Conservation (phyloP, 1,140 invertebrate genomes). For the Trichonephila clavata region DNA sequence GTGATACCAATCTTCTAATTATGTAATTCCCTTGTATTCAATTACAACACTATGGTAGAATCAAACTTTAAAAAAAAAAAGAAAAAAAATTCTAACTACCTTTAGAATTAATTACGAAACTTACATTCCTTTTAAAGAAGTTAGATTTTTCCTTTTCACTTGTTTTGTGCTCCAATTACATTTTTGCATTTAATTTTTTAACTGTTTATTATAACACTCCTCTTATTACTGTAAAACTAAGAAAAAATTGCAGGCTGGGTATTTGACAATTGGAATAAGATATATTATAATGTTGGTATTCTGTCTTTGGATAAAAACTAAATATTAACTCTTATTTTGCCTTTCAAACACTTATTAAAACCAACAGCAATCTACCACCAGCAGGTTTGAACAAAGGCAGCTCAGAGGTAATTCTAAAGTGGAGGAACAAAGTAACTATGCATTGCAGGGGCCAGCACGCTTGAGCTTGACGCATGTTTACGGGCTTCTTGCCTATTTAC, state of each 20-base stretch:
- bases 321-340: conserved; percentile 16
- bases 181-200: conserved; percentile 46
- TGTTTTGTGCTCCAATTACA: conserved; percentile 20
- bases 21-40: conserved; percentile 42
- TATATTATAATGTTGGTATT: conserved; percentile 47
- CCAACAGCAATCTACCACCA: neutral
- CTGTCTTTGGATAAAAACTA: conserved; percentile 68
- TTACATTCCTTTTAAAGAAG: conserved; percentile 59
- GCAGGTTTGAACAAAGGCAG: conserved; percentile 68
- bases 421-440: conserved; percentile 67
- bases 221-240: conserved; percentile 51
- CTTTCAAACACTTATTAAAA: neutral
- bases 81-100: neutral
- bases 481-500: conserved; percentile 65
- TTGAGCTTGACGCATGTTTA: conserved; percentile 76
- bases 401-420: neutral
- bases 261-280: conserved; percentile 21
- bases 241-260: neutral
- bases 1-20: conserved; percentile 48
- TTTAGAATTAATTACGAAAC: conserved; percentile 64
- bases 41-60: conserved; percentile 51
- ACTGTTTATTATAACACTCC: conserved; percentile 44
- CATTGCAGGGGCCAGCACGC: conserved; percentile 74
- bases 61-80: neutral
- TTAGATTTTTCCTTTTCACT: conserved; percentile 45